Evolutionary conservation across 2,113 vertebrate species (phyloP), one percentile per base, ranked within the genome.

Genomic region (Boulengerochromis microlepis): DNA sequence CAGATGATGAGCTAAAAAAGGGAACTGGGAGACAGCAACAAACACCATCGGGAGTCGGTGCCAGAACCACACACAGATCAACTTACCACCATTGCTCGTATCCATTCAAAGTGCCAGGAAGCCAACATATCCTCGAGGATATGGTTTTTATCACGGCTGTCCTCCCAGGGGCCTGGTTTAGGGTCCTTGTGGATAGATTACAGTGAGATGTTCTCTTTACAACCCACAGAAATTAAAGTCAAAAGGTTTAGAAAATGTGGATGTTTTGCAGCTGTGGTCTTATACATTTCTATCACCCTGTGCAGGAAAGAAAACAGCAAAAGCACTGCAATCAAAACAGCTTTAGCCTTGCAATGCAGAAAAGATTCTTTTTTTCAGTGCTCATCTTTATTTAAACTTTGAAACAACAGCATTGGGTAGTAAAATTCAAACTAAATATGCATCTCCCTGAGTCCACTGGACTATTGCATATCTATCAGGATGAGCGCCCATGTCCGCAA

Each of bases 31-130:
- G 91, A 95, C 94, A 93, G 90, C 52, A 18, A 95, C 91, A 95
- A 64, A 95, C 89, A 94, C 54, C 61, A 90, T 86, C 74, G 45
- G 91, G 86, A 95, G 89, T 91, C 83, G 66, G 87, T 84, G 88
- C 86, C 87, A 91, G 91, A 95, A 76, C 89, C 85, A 94, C 95
- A 94, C 92, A 91, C 94, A 93, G 89, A 91, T 93, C 85, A 93
- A 97, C 97, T 97, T 97, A 97, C 97, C 97, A 97, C 95, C 96
- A 97, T 96, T 47, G 95, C 94, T 86, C 92, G 95, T 91, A 97
- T 97, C 96, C 96, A 97, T 92, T 96, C 95, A 97, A 97, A 97
- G 95, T 96, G 96, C 96, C 96, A 97, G 95, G 97, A 97, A 96
- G 97, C 96, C 96, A 97, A 96, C 92, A 96, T 96, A 96, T 97